Evolutionary conservation across 2,113 vertebrate genomes (phyloP).

Genomic region (human): DNA sequence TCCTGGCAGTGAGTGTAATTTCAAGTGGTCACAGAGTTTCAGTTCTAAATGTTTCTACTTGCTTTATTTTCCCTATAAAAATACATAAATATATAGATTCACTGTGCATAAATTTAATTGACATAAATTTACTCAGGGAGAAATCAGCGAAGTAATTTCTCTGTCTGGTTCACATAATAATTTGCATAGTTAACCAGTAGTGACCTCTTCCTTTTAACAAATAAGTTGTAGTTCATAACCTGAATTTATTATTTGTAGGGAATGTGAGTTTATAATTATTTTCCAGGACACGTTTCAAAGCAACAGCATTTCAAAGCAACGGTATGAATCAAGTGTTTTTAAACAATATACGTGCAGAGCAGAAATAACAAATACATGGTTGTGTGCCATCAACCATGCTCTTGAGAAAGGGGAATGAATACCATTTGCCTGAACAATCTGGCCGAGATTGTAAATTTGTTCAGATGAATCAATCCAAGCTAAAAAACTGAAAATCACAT

Average conservation of each 20-base stretch:
- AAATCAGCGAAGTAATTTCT: background rate
- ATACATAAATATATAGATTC: background rate
- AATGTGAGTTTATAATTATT: background rate
- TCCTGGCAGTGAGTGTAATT: background rate
- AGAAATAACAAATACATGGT: background rate
- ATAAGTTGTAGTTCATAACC: background rate
- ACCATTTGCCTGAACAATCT: background rate
- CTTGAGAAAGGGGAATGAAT: background rate
- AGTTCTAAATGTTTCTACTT: constrained; percentile 1
- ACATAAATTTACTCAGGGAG: background rate
- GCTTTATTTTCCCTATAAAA: constrained; percentile 12
- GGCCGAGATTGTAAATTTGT: background rate
- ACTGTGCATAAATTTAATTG: background rate
- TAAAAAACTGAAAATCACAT: background rate
- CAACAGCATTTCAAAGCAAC: constrained; percentile 1
- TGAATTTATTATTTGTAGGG: constrained; percentile 22
- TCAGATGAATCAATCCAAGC: background rate
- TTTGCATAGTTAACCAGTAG: constrained; percentile 16
- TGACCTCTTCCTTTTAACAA: constrained; percentile 32
- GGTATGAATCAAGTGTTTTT: background rate
- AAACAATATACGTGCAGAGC: background rate
- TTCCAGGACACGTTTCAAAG: constrained; percentile 30
- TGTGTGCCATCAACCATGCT: background rate
- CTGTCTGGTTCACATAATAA: background rate
- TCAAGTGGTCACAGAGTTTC: background rate